Percentiles rank a stretch among this genome's conserved stretches.
phyloP scores from a whole-genome alignment of 2,888 invertebrate genomes.

The Cataglyphis livida region DNA sequence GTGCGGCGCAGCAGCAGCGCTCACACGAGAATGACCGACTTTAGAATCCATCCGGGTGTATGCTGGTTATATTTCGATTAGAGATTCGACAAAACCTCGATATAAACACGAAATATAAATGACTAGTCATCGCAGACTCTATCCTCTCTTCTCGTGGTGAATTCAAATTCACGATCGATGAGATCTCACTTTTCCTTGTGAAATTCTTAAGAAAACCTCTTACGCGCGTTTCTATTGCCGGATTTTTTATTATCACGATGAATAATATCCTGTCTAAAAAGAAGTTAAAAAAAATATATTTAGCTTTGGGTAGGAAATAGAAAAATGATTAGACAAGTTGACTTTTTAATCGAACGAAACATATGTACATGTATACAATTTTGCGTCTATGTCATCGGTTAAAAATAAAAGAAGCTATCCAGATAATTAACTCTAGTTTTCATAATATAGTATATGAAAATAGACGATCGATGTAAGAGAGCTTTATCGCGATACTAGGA shows the following conservation, averaged over 20 bases:
- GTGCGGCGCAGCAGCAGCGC: neutral
- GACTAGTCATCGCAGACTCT: neutral
- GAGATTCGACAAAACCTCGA: neutral
- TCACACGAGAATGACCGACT: slow-evolving; percentile 17
- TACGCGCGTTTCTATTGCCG: neutral
- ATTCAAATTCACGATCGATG: neutral
- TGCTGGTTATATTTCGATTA: neutral
- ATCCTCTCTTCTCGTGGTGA: neutral
- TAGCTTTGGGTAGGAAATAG: neutral
- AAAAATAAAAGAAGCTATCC: neutral
- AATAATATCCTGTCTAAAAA: neutral
- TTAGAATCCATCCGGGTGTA: neutral
- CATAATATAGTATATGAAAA: slow-evolving; percentile 1
- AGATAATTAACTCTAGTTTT: neutral
- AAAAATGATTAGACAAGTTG: neutral
- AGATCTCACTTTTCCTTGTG: neutral
- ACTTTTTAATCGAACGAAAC: neutral
- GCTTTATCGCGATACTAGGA: slow-evolving; percentile 16
- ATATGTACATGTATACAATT: neutral
- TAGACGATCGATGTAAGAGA: neutral
- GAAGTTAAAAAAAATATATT: neutral
- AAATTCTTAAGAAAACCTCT: neutral
- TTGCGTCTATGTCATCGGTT: neutral
- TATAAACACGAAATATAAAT: slow-evolving; percentile 1
- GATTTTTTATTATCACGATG: neutral